Base-by-base conservation (phyloP, 2,888 invertebrate species). In the Chorisops tibialis region DNA sequence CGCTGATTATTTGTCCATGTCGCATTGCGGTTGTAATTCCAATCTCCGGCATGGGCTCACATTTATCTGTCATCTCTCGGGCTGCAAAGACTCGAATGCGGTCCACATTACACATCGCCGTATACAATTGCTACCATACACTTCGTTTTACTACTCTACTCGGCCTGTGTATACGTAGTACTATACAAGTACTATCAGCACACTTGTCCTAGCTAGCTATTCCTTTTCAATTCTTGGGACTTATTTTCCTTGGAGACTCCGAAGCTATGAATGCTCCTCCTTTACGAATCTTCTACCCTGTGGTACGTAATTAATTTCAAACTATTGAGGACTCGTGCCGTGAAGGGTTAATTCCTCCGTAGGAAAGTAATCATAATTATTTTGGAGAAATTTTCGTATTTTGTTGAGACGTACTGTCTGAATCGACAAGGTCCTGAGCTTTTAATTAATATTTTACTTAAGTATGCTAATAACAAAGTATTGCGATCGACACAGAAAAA, bases 11-110 rank as follows among this genome's bases (percentile, higher is more conserved):
- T 60, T 60, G 59, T 49, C 39, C 59, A 48, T 60, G 59, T 60
- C 59, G 59, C 59, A 60, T 49, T 60, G 59, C 59, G 59, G 59
- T 60, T 60, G 59, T 60, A 60, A 50, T 60, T 60, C 59, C 50
- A 48, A 60, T 60, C 50, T 50, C 41, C 48, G 14, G 30, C 39
- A 38, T 59, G 47, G 58, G n/a, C 39, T 21, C 21, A 24, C n/a
- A 54, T 56, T 56, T 56, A 56, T 56, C 56, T 45, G 56, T 56
- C 56, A 35, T 56, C 45, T 56, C 43, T 56, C 30, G 43, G 30
- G 43, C 43, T 43, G 43, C 56, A 43, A 56, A 56, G 56, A 24
- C n/a, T 14, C 7, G 43, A 45, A 56, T 45, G 45, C 16, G 16
- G 19, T 4, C 16, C 7, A 9, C 43, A 18, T 43, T 16, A n/a